phyloP scores from a whole-genome alignment of 2,797 vertebrate genomes.

The Notolepis coatsorum region DNA sequence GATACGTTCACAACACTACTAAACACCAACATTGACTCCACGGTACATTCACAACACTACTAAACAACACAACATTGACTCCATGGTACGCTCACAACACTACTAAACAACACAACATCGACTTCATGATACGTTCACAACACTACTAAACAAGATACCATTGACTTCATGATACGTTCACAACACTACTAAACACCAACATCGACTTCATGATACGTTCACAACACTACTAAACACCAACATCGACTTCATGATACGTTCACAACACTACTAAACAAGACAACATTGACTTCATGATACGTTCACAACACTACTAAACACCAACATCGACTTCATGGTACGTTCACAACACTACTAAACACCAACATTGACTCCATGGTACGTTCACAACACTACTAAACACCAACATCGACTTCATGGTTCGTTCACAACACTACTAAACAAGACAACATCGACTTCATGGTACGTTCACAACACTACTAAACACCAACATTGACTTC shows the following conservation, averaged over 20 bases:
- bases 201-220: constrained; percentile 95
- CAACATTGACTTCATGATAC: constrained; percentile 98
- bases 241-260: constrained; percentile 30
- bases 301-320: constrained; percentile 25
- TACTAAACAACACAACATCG: too few species aligned
- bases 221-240: constrained; percentile 32
- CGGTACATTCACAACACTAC: constrained; percentile 78
- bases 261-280: too few species aligned
- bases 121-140: constrained; percentile 90
- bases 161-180: constrained; percentile 30
- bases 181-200: too few species aligned
- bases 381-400: constrained; percentile 33
- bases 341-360: too few species aligned
- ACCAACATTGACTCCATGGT: constrained; percentile 99
- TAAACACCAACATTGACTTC: constrained; percentile 44
- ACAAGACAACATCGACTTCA: constrained; percentile 98
- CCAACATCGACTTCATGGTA: constrained; percentile 35
- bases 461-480: constrained; percentile 78
- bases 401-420: constrained; percentile 35
- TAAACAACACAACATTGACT: constrained; percentile 46
- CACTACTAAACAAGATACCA: constrained; percentile 39
- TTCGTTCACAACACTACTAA: too few species aligned
- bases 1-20: too few species aligned
- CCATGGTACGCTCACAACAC: too few species aligned
- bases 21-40: constrained; percentile 98